Conservation (phyloP, 2,888 invertebrate species). For the Torymus auratus region DNA sequence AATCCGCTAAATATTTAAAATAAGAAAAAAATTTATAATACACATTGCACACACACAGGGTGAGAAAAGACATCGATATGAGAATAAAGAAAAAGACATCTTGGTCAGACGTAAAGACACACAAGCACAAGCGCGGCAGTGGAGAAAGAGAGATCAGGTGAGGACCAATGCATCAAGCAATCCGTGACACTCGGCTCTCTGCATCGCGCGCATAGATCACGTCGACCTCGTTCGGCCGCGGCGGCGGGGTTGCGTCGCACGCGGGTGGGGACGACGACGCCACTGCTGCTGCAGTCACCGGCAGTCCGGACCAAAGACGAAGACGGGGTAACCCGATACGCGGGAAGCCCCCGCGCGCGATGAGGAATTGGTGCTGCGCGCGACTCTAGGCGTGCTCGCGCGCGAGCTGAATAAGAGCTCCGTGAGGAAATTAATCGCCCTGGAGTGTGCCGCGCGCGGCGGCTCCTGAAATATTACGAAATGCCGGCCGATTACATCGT, state of each 20-base stretch:
- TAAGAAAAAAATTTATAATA: no score
- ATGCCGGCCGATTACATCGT: constrained; percentile 14
- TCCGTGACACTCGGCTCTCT: constrained; percentile 68
- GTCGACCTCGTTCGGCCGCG: constrained; percentile 65
- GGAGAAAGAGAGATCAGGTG: constrained; percentile 58
- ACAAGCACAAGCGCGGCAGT: no score
- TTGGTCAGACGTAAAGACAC: no score
- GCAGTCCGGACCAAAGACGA: constrained; percentile 27
- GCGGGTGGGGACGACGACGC: background rate
- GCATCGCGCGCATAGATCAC: constrained; percentile 70
- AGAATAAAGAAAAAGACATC: no score
- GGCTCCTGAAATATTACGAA: constrained; percentile 17
- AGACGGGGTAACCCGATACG: constrained; percentile 54
- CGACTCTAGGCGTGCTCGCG: no score
- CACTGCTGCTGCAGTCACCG: background rate
- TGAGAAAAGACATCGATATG: no score
- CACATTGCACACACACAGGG: no score
- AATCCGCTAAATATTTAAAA: no score
- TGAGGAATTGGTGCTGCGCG: constrained; percentile 38
- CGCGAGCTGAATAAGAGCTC: constrained; percentile 53
- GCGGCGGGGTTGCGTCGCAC: background rate
- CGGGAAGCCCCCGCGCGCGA: constrained; percentile 16
- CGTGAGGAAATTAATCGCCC: constrained; percentile 41
- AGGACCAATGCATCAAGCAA: constrained; percentile 70
- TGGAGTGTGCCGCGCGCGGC: background rate